Evolutionary conservation across 2,888 invertebrate genomes (phyloP).

Genomic region (Diadromus collaris): DNA sequence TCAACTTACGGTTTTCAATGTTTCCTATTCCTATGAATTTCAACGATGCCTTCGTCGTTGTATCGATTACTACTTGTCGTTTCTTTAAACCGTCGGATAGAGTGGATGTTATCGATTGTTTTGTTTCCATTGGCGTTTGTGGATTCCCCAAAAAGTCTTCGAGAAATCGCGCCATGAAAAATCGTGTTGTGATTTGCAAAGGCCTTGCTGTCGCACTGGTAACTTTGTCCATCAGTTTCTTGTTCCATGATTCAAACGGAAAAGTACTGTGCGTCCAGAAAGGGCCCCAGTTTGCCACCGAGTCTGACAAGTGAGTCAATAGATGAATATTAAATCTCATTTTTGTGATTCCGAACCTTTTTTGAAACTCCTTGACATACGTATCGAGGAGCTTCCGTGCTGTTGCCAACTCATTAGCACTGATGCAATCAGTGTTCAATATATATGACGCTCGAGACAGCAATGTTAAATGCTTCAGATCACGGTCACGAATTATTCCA

Average conservation of each 20-base stretch:
- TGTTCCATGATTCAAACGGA: slow-evolving; percentile 35
- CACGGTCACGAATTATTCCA: slow-evolving; percentile 14
- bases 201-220: slow-evolving; percentile 15
- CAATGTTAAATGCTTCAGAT: slow-evolving; percentile 17
- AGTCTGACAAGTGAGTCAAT: slow-evolving; percentile 16
- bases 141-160: not conserved
- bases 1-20: not conserved
- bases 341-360: slow-evolving; percentile 6
- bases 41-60: not conserved
- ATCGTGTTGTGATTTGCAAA: slow-evolving; percentile 10
- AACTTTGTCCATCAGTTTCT: slow-evolving; percentile 9
- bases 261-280: slow-evolving; percentile 28
- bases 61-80: not conserved
- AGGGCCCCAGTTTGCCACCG: slow-evolving; percentile 36
- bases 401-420: not conserved
- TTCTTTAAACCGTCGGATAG: not conserved
- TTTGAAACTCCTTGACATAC: slow-evolving; percentile 14
- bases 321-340: slow-evolving; percentile 36
- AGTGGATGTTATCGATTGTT: not conserved
- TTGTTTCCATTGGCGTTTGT: not conserved
- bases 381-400: not conserved
- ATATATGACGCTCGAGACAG: slow-evolving; percentile 19
- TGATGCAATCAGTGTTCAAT: slow-evolving; percentile 14
- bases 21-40: not conserved
- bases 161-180: not conserved